Evolutionary conservation across 2,113 vertebrate species (phyloP), one percentile per base, ranked within the genome.

Genomic region (Crotalus viridis): DNA sequence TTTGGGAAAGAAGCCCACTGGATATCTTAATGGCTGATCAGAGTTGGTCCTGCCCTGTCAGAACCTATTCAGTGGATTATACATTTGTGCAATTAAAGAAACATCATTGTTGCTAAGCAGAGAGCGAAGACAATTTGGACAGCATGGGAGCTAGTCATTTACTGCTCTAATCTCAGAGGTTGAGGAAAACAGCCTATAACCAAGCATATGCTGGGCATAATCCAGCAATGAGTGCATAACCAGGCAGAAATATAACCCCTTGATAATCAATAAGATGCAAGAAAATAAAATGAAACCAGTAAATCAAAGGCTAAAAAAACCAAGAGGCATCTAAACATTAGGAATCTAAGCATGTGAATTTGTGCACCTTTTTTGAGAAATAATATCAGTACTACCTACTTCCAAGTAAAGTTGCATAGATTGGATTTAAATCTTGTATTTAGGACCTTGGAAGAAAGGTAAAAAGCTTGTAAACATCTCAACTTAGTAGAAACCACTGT

Each of bases 381-480:
- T 81, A 90, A 52, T 10, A 28, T 86, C 39, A 55, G 33, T 46
- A 52, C 52, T 33, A 89, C 26, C n/a, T 46, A 51, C 13, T 85
- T 61, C 55, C 43, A 87, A 61, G 33, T 33, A 87, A 91, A n/a
- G 12, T 33, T 91, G 39, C 3, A 59, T 39, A 59, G 54, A 21
- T 85, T 46, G 33, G 52, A 33, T 91, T 52, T 57, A 91, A 56
- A 85, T 85, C 7, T 81, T 91, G 52, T 91, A 91, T 92, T 13
- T 1, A 92, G 92, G 85, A 54, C 46, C 93, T 33, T 28, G 6
- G 94, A 95, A 94, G 94, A 0, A 3, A 52, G 43, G 39, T 12
- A 8, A 28, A 43, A 86, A 81, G 22, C 9, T 90, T 95, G 64
- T 46, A 88, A 51, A 9, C 26, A 90, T 52, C 28, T n/a, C 13